Base-by-base conservation (phyloP, 2,113 vertebrate species). In the Cnemophilus loriae region DNA sequence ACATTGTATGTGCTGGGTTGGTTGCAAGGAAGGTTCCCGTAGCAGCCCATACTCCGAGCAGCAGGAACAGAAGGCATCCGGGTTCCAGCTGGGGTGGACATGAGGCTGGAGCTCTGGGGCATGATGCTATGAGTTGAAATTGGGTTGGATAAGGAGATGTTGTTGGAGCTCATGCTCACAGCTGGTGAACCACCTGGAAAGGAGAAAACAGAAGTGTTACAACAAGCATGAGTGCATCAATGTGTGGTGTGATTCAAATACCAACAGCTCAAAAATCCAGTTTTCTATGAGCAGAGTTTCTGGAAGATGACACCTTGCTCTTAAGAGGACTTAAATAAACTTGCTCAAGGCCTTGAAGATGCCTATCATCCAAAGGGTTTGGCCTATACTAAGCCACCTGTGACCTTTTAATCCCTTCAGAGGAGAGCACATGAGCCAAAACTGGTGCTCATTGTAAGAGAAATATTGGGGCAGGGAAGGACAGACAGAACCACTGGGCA, bases 71-170 rank as follows among this genome's bases (percentile, higher is more conserved):
- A 96, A 73, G 97, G 98, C 97, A 99, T 98, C 89, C 99, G 99
- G 30, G 98, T 89, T 59, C 96, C 98, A 47, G 98, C 93, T 2
- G 97, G 95, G 27, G 98, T 97, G 5, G 98, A 95, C 94, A 99
- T 93, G 80, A 99, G 98, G 96, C 98, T 98, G 60, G 99, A 96
- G 88, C 97, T 97, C 70, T 98, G 96, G 41, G 98, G 97, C 22
- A 98, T 96, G 82, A 98, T 97, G 95, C 97, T 98, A 8, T 98
- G 98, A n/a, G 99, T 98, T 39, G 98, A 98, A 76, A 97, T 98
- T 39, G 97, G 98, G 96, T 97, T 99, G 86, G 98, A 75, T 92
- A 99, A 91, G 55, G 98, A 79, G 95, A 98, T 98, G 55, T 96
- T 98, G 70, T 95, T 98, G 37, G 98, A 97, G 85, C 94, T 98